Conservation (phyloP, 2,888 invertebrate species). For the Drosophila pseudotakahashii region DNA sequence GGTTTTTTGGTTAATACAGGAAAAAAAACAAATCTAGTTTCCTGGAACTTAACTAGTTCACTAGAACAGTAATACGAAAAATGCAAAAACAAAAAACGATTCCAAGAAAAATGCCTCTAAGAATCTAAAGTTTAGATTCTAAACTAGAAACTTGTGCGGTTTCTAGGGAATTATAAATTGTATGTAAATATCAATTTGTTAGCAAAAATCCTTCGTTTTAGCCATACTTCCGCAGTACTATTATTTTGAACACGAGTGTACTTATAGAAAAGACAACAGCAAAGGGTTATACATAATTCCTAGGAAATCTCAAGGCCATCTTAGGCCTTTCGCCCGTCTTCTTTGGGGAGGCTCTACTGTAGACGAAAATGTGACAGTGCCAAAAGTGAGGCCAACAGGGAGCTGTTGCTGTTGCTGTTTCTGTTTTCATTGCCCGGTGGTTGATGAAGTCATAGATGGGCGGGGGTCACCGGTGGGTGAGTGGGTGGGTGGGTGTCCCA, state of each 20-base stretch:
- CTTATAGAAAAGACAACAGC: neutral
- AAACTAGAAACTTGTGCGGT: too few relatives aligned
- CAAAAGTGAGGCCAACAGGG: constrained; percentile 33
- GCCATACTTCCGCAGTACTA: neutral
- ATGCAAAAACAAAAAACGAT: neutral
- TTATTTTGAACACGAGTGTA: neutral
- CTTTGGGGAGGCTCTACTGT: constrained; percentile 3
- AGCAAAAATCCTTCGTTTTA: too few relatives aligned
- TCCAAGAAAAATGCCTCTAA: neutral
- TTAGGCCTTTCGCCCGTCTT: constrained; percentile 1
- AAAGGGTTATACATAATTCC: neutral
- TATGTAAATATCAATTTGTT: too few relatives aligned
- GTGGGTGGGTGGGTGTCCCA: constrained; percentile 20
- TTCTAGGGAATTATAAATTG: too few relatives aligned
- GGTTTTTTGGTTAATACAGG: too few relatives aligned
- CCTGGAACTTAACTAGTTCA: too few relatives aligned
- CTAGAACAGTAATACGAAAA: neutral
- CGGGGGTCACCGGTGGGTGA: constrained; percentile 6
- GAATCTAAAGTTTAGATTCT: too few relatives aligned
- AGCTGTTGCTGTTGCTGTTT: constrained; percentile 32
- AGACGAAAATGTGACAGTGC: constrained; percentile 30
- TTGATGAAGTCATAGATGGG: constrained; percentile 40
- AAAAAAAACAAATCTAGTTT: too few relatives aligned
- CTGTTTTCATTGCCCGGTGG: constrained; percentile 31
- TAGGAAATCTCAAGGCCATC: neutral